Evolutionary conservation across 2,888 invertebrate genomes (phyloP).

Genomic region (Pheosia tremula): DNA sequence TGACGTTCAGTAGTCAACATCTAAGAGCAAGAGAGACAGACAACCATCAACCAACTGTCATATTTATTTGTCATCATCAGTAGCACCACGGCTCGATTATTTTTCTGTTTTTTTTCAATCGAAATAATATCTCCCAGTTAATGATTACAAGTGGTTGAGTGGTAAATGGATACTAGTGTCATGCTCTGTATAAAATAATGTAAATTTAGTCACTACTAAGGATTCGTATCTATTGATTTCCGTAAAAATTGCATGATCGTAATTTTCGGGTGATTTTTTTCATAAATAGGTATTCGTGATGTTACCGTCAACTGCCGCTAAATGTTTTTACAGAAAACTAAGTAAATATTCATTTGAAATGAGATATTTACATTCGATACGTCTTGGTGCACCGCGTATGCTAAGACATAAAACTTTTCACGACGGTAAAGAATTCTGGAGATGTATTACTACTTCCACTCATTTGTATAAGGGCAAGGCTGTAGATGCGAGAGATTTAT

Average conservation of each 20-base stretch:
- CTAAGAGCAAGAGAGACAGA: too few species aligned
- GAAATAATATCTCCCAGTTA: too few species aligned
- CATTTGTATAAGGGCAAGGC: constrained; percentile 51
- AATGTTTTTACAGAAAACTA: constrained; percentile 67
- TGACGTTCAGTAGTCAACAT: too few species aligned
- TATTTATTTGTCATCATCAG: too few species aligned
- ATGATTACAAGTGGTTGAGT: too few species aligned
- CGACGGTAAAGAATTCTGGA: constrained; percentile 43
- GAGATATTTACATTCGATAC: constrained; percentile 60
- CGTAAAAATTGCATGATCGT: background rate
- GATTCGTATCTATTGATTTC: background rate
- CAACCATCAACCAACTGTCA: too few species aligned
- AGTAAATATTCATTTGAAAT: constrained; percentile 59
- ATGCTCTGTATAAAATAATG: background rate
- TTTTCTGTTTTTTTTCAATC: too few species aligned
- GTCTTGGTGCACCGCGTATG: constrained; percentile 44
- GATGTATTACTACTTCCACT: constrained; percentile 57
- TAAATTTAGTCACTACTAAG: too few species aligned
- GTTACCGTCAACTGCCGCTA: constrained; percentile 66
- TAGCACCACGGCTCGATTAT: too few species aligned
- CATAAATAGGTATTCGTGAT: constrained; percentile 38
- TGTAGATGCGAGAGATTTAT: constrained; percentile 37
- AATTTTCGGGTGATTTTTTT: background rate
- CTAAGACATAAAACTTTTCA: constrained; percentile 45
- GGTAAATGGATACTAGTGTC: too few species aligned